A percentile compares a stretch with the other conserved stretches of the same genome.
These are phyloP conservation scores for Ochropleura leucogaster DNA, from an alignment of 2,888 invertebrate species.

Conservation along the genomic window DNA sequence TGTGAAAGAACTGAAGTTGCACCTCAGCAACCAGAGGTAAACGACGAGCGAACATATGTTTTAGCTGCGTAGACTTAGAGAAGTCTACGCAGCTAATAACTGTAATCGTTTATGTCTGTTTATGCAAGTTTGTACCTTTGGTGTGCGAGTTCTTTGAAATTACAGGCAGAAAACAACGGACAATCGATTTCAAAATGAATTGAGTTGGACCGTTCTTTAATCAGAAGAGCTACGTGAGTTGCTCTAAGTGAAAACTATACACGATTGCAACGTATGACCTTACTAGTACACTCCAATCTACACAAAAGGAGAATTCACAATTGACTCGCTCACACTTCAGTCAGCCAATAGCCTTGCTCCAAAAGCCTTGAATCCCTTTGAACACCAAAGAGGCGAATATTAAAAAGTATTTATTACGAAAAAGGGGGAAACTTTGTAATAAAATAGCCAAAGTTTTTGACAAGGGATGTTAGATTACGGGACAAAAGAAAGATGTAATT, in stretches of 20 bases:
- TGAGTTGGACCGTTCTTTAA: not conserved
- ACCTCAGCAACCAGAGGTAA: too few species aligned
- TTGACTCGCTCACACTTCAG: slow-evolving; percentile 21
- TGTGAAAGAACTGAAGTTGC: too few species aligned
- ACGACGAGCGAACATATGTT: too few species aligned
- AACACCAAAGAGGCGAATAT: slow-evolving; percentile 51
- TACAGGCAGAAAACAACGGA: not conserved
- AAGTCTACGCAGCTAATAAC: too few species aligned
- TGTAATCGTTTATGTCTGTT: too few species aligned
- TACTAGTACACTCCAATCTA: not conserved
- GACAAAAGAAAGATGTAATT: slow-evolving; percentile 60
- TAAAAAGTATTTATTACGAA: slow-evolving; percentile 59
- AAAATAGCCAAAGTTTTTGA: slow-evolving; percentile 57
- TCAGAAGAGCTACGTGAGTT: not conserved
- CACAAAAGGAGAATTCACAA: slow-evolving; percentile 36
- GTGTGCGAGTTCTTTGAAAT: too few species aligned
- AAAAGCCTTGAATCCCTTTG: slow-evolving; percentile 42
- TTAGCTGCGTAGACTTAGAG: too few species aligned
- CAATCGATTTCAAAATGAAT: slow-evolving; percentile 1
- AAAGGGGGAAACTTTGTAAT: slow-evolving; percentile 41
- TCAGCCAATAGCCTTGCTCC: slow-evolving; percentile 29
- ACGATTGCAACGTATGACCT: slow-evolving; percentile 1
- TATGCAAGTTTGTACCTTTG: too few species aligned
- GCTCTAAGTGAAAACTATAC: slow-evolving; percentile 17
- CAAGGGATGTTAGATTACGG: slow-evolving; percentile 50